Percentiles rank a stretch among this genome's conserved stretches.
These are phyloP conservation scores for Volucella inflata DNA, from an alignment of 2,888 invertebrate species.

Conservation along the genomic window DNA sequence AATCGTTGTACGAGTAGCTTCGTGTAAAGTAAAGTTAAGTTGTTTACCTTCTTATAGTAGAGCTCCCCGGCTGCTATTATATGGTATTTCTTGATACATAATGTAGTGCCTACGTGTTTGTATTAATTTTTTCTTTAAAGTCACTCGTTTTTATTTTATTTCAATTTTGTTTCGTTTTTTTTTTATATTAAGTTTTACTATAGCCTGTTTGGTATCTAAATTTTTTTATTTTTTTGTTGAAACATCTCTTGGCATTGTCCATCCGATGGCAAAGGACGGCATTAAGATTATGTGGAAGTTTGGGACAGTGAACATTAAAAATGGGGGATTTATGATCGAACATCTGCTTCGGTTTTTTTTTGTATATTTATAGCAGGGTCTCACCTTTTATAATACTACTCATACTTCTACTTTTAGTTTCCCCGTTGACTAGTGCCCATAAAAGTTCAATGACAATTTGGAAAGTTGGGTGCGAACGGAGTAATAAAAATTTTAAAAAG, in stretches of 20 bases:
- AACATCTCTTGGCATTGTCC: conserved; percentile 23
- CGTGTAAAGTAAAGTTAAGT: conserved; percentile 53
- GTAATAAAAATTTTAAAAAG: conserved; percentile 16
- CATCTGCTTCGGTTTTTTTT: conserved; percentile 56
- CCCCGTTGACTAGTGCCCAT: conserved; percentile 1
- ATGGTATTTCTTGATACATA: conserved; percentile 6
- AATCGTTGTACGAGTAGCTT: conserved; percentile 35
- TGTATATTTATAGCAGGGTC: conserved; percentile 9
- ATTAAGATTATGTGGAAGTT: conserved; percentile 13
- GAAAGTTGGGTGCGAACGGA: conserved; percentile 48
- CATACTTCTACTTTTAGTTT: background rate
- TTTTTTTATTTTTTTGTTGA: conserved; percentile 24
- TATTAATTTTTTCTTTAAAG: conserved; percentile 1
- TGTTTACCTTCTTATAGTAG: conserved; percentile 63
- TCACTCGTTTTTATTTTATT: conserved; percentile 14
- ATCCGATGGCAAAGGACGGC: conserved; percentile 15
- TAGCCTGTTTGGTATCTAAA: background rate
- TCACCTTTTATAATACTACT: conserved; percentile 19
- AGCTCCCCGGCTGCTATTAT: conserved; percentile 12
- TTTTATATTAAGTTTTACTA: conserved; percentile 15
- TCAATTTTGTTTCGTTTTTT: conserved; percentile 20
- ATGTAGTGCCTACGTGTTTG: conserved; percentile 20
- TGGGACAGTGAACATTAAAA: conserved; percentile 35
- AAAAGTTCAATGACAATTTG: conserved; percentile 45
- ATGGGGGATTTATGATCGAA: conserved; percentile 53